Evolutionary conservation across 1,140 invertebrate genomes (phyloP), one percentile per base, ranked within the genome.

Genomic region (Nymphalis io): DNA sequence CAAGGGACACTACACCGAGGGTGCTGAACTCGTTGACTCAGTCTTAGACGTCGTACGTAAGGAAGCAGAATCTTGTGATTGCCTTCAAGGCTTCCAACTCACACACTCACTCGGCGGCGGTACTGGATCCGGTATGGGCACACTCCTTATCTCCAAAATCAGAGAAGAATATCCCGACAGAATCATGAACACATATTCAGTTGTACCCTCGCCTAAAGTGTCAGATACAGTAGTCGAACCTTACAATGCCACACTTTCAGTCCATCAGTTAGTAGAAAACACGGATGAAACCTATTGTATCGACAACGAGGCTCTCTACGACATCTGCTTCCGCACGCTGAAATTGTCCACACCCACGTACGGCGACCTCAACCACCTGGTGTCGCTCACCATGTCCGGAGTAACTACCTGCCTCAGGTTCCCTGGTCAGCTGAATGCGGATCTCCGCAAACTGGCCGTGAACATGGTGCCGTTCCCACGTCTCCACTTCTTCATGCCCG

Each of bases 401-500:
- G 96, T 98, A 1, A 97, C 96, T 21, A 96, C 95, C 60, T 96
- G 95, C 90, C 90, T 97, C 74, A 93, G 94, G 79, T 96, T 96
- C 92, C 96, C 96, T 8, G 96, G 95, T 71, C 95, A 96, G 81
- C 80, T 96, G 70, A 97, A 96, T 87, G 97, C 98, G 63, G 98
- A 99, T 93, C 93, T 99, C 72, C 93, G 98, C 59, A 99, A 99
- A 93, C 89, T 99, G 74, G 98, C 98, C 55, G 98, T 99, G 53
- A 99, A 99, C 92, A 99, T 99, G 98, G 98, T 99, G 55, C 98
- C 98, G 55, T 99, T 98, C 92, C 98, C 98, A 60, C 95, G 98
- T 89, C 93, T 98, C 38, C 97, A 98, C 90, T 98, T 98, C 94
- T 98, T 98, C 93, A 97, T 98, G 93, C 96, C 98, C 39, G 97